These are phyloP conservation scores for Mandrillus leucophaeus DNA, from an alignment of 2,113 vertebrate species.

Conservation along the genomic window DNA sequence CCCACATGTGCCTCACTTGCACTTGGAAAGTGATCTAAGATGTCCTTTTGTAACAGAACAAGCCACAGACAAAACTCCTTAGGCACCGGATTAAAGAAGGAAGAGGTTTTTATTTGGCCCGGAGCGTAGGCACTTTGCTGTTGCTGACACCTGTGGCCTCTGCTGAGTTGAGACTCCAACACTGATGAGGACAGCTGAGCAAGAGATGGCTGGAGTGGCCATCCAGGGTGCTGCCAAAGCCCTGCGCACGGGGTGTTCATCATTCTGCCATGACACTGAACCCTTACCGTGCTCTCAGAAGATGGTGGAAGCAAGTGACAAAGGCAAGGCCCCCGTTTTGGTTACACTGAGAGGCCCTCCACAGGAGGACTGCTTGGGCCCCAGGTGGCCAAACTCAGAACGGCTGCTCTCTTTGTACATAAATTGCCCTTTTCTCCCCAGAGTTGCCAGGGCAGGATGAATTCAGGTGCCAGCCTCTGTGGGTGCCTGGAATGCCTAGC, in stretches of 20 bases:
- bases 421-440: background rate
- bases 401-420: background rate
- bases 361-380: background rate
- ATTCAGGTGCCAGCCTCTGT: background rate
- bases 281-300: background rate
- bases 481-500: background rate
- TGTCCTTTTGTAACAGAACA: background rate
- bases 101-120: too few relatives aligned
- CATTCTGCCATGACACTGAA: background rate
- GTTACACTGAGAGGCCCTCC: background rate
- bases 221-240: background rate
- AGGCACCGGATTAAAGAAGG: too few relatives aligned
- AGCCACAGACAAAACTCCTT: too few relatives aligned
- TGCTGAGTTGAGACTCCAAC: background rate
- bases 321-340: background rate
- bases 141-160: background rate
- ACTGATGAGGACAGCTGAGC: background rate
- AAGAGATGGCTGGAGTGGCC: background rate
- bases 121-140: background rate
- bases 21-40: background rate
- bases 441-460: background rate
- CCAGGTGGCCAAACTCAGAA: background rate
- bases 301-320: background rate
- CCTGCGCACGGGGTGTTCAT: fast-evolving
- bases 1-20: background rate